A percentile compares a stretch with the other conserved stretches of the same genome.
Evolutionary conservation across 2,113 vertebrate species (phyloP).

Genomic region (Chauna torquata): DNA sequence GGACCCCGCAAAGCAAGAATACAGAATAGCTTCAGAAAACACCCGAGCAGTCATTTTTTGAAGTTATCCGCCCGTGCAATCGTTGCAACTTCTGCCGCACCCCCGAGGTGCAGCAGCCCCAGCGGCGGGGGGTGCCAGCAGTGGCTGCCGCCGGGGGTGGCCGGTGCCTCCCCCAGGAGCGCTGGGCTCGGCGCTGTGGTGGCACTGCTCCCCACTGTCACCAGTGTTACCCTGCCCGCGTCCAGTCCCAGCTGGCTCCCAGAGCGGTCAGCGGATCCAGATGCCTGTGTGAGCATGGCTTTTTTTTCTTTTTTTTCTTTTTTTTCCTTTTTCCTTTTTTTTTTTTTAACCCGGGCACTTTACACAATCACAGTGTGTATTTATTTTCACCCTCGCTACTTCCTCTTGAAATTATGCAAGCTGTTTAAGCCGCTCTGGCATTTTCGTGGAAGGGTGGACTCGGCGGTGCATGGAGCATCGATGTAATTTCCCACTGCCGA

Average conservation of each 20-base stretch:
- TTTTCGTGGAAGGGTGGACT: slow-evolving; percentile 33
- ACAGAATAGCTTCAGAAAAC: slow-evolving; percentile 6
- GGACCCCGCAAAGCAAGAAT: neutral
- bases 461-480: neutral
- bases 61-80: neutral
- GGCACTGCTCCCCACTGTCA: neutral
- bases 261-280: neutral
- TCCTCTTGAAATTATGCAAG: slow-evolving; percentile 28
- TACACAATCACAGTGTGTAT: neutral
- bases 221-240: neutral
- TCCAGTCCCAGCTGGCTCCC: neutral
- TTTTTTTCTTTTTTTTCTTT: fast-evolving
- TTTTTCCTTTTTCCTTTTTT: neutral
- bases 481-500: neutral
- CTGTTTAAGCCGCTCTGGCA: slow-evolving; percentile 36
- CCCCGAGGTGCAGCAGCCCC: neutral
- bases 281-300: neutral
- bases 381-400: neutral
- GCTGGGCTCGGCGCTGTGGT: fast-evolving
- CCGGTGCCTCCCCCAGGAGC: neutral
- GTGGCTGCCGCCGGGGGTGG: neutral
- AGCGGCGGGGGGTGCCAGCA: slow-evolving; percentile 7
- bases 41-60: neutral
- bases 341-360: neutral
- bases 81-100: neutral